Evolutionary conservation across 2,888 invertebrate species (phyloP).

Genomic region (Rhimphoctona megacephalus): DNA sequence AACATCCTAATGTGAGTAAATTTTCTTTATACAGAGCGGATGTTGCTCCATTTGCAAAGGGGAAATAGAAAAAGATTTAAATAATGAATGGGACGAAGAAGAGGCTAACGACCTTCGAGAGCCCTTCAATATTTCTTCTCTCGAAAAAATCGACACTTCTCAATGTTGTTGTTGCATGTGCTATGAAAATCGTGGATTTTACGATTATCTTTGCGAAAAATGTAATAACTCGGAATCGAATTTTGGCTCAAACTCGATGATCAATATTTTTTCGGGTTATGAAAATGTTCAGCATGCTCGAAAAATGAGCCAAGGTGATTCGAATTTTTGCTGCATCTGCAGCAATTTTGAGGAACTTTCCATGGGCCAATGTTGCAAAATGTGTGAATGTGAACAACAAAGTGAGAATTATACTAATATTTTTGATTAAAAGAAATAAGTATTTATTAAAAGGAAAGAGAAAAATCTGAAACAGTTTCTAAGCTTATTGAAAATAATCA

Average conservation of each 20-base stretch:
- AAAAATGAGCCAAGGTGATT: not conserved
- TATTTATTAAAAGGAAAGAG: not conserved
- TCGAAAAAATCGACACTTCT: not conserved
- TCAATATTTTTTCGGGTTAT: not conserved
- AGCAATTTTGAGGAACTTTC: constrained; percentile 13
- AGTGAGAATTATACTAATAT: not conserved
- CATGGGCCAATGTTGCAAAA: constrained; percentile 1
- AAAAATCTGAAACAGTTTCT: not conserved
- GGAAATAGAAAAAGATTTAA: not conserved
- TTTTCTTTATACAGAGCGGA: constrained; percentile 28
- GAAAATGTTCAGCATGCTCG: not conserved
- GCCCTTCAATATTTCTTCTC: constrained; percentile 7
- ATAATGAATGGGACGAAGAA: not conserved
- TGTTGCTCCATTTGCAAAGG: constrained; percentile 52
- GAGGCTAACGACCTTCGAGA: constrained; percentile 7
- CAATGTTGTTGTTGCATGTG: constrained; percentile 42
- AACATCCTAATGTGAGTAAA: not conserved
- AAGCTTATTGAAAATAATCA: no score
- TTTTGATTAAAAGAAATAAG: not conserved
- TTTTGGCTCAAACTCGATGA: not conserved
- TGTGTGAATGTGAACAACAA: constrained; percentile 29
- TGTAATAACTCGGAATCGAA: constrained; percentile 1
- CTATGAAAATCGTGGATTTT: constrained; percentile 3
- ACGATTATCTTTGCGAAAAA: constrained; percentile 14
- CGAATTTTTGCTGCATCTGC: constrained; percentile 10